Evolutionary conservation across 2,888 invertebrate genomes (phyloP).

Genomic region (Orthosia gracilis): DNA sequence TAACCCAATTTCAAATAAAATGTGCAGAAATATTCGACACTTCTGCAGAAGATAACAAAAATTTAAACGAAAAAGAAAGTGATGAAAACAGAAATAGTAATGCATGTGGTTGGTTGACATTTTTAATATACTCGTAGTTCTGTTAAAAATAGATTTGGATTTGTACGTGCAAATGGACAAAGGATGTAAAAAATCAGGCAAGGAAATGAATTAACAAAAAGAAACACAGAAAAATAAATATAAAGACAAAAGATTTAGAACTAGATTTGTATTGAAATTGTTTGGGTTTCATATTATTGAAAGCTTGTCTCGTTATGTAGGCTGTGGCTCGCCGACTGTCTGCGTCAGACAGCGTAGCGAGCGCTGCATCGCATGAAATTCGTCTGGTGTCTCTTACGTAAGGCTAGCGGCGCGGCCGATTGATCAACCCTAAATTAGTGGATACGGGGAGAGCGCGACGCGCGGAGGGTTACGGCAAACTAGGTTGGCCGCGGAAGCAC

Average conservation of each 20-base stretch:
- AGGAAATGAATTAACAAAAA: not conserved
- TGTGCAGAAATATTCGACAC: constrained; percentile 14
- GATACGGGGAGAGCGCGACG: constrained; percentile 81
- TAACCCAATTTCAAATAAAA: constrained; percentile 38
- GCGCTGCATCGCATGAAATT: constrained; percentile 70
- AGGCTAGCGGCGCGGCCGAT: constrained; percentile 83
- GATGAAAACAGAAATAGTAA: not conserved
- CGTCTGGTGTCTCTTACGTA: constrained; percentile 84
- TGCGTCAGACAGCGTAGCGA: constrained; percentile 42
- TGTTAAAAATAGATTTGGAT: no score
- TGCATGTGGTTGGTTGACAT: not conserved
- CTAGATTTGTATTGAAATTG: constrained; percentile 6
- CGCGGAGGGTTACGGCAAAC: constrained; percentile 87
- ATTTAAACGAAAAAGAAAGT: constrained; percentile 22
- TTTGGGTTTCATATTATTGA: constrained; percentile 26
- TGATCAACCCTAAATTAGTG: constrained; percentile 91
- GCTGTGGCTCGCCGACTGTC: constrained; percentile 32
- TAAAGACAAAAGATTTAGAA: not conserved
- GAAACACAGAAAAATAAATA: not conserved
- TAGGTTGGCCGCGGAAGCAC: constrained; percentile 91
- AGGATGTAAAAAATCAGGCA: not conserved
- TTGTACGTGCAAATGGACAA: not conserved
- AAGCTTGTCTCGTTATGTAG: constrained; percentile 32
- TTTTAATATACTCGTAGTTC: not conserved
- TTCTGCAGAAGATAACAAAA: not conserved